A percentile compares a stretch with the other conserved stretches of the same genome.
These are phyloP conservation scores for Apogon hyalosoma DNA, from an alignment of 2,797 vertebrate genomes.

Conservation along the genomic window DNA sequence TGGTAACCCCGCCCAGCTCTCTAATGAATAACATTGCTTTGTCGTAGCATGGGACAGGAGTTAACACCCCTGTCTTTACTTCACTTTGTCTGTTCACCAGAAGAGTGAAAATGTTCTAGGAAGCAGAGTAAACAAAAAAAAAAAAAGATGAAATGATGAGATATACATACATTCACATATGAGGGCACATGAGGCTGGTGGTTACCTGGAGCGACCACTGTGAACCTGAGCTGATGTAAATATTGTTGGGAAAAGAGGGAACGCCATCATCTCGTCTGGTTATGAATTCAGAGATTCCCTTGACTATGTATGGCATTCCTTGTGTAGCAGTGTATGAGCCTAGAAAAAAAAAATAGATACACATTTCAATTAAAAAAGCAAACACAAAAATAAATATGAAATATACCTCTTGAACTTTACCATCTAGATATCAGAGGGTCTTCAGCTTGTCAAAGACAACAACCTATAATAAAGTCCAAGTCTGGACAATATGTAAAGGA, in stretches of 20 bases:
- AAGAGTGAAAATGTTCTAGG: slow-evolving; percentile 74
- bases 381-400: background rate
- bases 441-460: too few species aligned
- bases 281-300: slow-evolving; percentile 74
- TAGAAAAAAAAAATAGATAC: slow-evolving; percentile 36
- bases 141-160: background rate
- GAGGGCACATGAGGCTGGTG: background rate
- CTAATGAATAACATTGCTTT: slow-evolving; percentile 28
- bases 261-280: slow-evolving; percentile 77
- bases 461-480: too few species aligned
- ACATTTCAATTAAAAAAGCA: background rate
- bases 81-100: slow-evolving; percentile 62
- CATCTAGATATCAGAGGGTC: too few species aligned
- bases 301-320: slow-evolving; percentile 60
- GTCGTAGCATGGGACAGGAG: slow-evolving; percentile 67
- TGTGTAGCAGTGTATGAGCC: slow-evolving; percentile 69
- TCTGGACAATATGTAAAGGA: too few species aligned
- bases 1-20: slow-evolving; percentile 45
- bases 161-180: background rate
- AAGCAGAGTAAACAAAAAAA: background rate
- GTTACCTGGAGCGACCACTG: slow-evolving; percentile 75
- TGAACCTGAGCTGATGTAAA: slow-evolving; percentile 77
- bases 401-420: too few species aligned
- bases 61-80: slow-evolving; percentile 73
- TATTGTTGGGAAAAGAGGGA: slow-evolving; percentile 71